Evolutionary conservation across 2,113 vertebrate species (phyloP).

Genomic region (Strix aluco): DNA sequence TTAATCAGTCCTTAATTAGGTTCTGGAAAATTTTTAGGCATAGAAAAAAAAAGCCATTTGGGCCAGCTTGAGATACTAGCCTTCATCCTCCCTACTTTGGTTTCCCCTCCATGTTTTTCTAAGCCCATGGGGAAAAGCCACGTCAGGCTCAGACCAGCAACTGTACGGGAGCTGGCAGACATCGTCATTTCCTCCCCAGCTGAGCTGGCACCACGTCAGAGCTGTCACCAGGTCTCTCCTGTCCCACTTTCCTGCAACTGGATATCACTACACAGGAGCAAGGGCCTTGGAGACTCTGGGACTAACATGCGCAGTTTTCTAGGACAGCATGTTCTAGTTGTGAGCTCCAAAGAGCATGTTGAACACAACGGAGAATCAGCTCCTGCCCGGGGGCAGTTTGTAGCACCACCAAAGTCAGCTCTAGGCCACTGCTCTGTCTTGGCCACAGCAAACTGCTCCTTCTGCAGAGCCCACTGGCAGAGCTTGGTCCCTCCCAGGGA

Average conservation of each 20-base stretch:
- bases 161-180: background rate
- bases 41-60: background rate
- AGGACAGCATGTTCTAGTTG: constrained; percentile 52
- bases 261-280: background rate
- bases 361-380: background rate
- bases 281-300: constrained; percentile 32
- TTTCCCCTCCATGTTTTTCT: background rate
- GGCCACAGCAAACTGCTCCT: background rate
- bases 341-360: background rate
- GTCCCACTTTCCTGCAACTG: constrained; percentile 24
- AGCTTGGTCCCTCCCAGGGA: background rate
- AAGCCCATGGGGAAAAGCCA: background rate
- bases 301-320: background rate
- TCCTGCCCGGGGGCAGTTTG: background rate
- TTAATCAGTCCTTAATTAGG: background rate
- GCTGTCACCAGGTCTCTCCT: constrained; percentile 27
- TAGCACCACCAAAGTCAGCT: background rate
- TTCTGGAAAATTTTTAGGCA: background rate
- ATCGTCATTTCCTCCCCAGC: background rate
- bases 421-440: background rate
- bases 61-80: background rate
- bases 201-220: background rate
- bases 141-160: background rate
- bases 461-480: background rate
- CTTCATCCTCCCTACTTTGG: background rate